phyloP scores from a whole-genome alignment of 1,140 invertebrate species.

The Procambarus virginalis region DNA sequence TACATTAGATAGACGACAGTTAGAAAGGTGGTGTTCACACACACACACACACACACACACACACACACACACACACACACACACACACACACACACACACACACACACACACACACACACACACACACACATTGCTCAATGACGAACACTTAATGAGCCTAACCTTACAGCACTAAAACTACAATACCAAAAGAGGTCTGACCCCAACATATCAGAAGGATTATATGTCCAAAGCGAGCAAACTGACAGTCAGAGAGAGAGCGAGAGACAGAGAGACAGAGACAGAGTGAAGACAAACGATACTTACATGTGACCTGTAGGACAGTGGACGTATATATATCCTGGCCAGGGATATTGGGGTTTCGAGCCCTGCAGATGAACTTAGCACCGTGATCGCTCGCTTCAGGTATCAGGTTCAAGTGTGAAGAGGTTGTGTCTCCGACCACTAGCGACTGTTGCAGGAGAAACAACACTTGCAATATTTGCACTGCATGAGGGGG shows the following conservation, averaged over 20 bases:
- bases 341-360: conserved; percentile 37
- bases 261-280: background rate
- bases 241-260: too few relatives aligned
- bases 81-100: conserved; percentile 1
- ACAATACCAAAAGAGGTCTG: too few relatives aligned
- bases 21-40: too few relatives aligned
- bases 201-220: too few relatives aligned
- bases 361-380: conserved; percentile 53
- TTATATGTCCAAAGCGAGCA: too few relatives aligned
- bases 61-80: background rate
- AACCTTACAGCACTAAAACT: background rate
- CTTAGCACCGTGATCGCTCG: conserved; percentile 53
- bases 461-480: background rate
- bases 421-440: conserved; percentile 38
- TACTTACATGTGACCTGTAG: conserved; percentile 56
- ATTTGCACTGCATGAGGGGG: background rate
- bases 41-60: too few relatives aligned
- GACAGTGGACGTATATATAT: conserved; percentile 19
- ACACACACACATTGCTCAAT: conserved; percentile 8
- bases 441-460: conserved; percentile 28
- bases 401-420: conserved; percentile 26
- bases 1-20: too few relatives aligned
- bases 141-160: background rate
- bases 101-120: conserved; percentile 12
- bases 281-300: background rate